These are phyloP conservation scores for Bombus waltoni DNA, from an alignment of 1,140 invertebrate genomes.

Conservation along the genomic window DNA sequence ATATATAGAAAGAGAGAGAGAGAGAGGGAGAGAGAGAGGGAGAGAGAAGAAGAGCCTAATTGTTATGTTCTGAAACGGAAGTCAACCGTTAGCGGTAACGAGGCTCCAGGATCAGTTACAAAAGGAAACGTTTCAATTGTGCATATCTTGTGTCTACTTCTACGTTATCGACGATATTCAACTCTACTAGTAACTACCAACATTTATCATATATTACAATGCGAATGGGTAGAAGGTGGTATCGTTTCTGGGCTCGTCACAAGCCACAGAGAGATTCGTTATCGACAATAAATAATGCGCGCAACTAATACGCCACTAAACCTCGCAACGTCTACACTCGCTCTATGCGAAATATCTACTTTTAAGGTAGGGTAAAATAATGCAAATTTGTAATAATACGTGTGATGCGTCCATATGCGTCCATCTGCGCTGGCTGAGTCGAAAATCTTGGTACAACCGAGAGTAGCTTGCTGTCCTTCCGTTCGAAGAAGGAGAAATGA, in stretches of 20 bases:
- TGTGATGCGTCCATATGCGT: constrained; percentile 2
- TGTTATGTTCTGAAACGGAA: background rate
- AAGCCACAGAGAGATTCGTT: background rate
- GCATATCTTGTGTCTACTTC: constrained; percentile 57
- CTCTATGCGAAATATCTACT: constrained; percentile 41
- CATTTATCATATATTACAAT: constrained; percentile 58
- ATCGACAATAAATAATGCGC: constrained; percentile 32
- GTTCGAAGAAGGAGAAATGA: background rate
- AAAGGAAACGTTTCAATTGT: constrained; percentile 21
- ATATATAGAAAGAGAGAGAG: too few relatives aligned
- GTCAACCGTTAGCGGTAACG: constrained; percentile 36
- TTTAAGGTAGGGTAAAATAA: constrained; percentile 8
- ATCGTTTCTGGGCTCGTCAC: background rate
- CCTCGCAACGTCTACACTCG: constrained; percentile 26
- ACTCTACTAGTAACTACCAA: constrained; percentile 54
- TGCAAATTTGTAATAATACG: constrained; percentile 15
- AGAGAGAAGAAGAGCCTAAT: too few relatives aligned
- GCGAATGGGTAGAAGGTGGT: constrained; percentile 25
- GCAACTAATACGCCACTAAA: constrained; percentile 37
- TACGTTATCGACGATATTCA: constrained; percentile 59
- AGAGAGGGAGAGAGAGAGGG: too few relatives aligned
- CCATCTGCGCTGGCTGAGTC: background rate
- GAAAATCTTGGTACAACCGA: background rate
- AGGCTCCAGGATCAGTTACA: constrained; percentile 14
- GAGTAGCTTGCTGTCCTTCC: background rate